Evolutionary conservation across 1,140 invertebrate genomes (phyloP).

Genomic region (Contarinia nasturtii): DNA sequence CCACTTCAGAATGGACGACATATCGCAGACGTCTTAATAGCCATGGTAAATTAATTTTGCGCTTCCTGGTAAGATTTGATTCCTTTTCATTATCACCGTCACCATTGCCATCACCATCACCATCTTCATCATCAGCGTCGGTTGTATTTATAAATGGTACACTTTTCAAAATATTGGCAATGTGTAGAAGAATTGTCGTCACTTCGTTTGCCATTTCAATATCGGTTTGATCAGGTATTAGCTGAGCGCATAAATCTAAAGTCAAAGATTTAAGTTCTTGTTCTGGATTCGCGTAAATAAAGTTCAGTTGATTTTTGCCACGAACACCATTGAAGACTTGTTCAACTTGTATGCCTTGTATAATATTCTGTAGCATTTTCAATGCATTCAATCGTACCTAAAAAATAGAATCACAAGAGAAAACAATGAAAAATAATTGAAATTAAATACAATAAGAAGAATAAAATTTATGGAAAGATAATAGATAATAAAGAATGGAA

Average conservation of each 20-base stretch:
- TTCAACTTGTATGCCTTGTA: conserved; percentile 29
- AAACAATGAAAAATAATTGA: too few species aligned
- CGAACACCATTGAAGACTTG: background rate
- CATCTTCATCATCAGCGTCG: conserved; percentile 1
- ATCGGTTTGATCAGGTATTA: conserved; percentile 35
- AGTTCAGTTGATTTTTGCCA: conserved; percentile 17
- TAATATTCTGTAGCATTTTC: conserved; percentile 51
- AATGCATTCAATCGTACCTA: conserved; percentile 51
- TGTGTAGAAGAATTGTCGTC: conserved; percentile 50
- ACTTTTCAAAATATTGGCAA: conserved; percentile 38
- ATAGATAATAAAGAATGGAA: too few species aligned
- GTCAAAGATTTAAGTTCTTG: conserved; percentile 40
- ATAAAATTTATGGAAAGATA: too few species aligned
- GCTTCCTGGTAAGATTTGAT: conserved; percentile 1
- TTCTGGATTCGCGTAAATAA: conserved; percentile 36
- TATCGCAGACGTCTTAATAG: conserved; percentile 33
- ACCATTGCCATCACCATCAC: background rate
- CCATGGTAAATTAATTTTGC: conserved; percentile 30
- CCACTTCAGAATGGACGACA: conserved; percentile 36
- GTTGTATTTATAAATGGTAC: conserved; percentile 17
- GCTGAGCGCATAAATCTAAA: conserved; percentile 52
- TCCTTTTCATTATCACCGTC: conserved; percentile 1
- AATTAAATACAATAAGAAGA: too few species aligned
- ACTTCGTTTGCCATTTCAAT: conserved; percentile 44
- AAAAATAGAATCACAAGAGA: too few species aligned